Conservation (phyloP, 2,797 vertebrate species). For the Masticophis lateralis region DNA sequence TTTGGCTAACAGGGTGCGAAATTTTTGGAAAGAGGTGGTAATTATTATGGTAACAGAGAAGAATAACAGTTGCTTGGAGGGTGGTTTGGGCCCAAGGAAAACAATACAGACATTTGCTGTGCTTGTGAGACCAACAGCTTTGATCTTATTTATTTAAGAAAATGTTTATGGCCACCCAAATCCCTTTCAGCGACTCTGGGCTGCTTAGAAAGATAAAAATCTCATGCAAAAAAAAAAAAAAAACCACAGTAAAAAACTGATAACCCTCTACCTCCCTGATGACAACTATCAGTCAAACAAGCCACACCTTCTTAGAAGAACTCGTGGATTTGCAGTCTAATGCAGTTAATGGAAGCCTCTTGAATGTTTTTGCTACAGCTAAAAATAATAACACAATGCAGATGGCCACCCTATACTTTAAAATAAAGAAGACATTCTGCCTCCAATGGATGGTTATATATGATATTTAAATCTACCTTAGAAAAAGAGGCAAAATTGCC, state of each 20-base stretch:
- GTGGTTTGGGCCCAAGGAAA: background rate
- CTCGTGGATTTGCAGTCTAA: background rate
- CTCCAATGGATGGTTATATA: background rate
- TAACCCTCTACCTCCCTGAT: background rate
- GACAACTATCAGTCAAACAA: background rate
- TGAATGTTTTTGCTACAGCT: background rate
- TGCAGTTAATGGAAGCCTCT: background rate
- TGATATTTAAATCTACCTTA: background rate
- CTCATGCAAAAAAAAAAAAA: background rate
- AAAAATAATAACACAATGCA: background rate
- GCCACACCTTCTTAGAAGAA: background rate
- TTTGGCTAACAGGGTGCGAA: background rate
- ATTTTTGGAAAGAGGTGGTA: background rate
- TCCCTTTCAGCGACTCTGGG: background rate
- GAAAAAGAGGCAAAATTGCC: background rate
- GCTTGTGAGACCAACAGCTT: background rate
- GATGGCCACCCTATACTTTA: background rate
- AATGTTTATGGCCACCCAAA: background rate
- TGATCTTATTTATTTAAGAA: background rate
- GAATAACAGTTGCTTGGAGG: background rate
- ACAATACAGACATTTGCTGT: background rate
- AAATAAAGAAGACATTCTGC: background rate
- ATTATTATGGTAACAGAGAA: no score
- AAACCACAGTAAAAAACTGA: no score
- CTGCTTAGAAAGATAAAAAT: background rate